A percentile compares a stretch with the other conserved stretches of the same genome.
These are phyloP conservation scores for Pinctada fucata DNA, from an alignment of 2,888 invertebrate genomes.

Conservation along the genomic window DNA sequence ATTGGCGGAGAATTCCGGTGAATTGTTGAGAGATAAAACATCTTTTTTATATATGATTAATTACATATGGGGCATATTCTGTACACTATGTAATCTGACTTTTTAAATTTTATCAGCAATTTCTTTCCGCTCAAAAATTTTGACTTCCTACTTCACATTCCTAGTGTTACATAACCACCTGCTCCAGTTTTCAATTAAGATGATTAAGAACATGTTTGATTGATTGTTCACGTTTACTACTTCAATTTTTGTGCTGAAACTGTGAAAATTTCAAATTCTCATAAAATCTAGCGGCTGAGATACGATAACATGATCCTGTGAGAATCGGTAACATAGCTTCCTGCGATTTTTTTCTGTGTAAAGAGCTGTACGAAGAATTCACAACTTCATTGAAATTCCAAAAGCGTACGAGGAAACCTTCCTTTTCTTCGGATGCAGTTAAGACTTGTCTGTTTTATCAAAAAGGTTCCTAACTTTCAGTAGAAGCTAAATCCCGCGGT, in stretches of 20 bases:
- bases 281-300: not conserved
- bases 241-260: not conserved
- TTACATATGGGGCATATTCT: not conserved
- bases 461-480: too few species aligned
- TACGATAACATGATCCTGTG: not conserved
- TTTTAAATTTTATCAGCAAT: not conserved
- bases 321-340: not conserved
- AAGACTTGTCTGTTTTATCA: too few species aligned
- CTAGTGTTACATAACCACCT: not conserved
- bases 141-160: not conserved
- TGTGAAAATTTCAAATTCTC: not conserved
- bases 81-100: not conserved
- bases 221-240: not conserved
- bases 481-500: too few species aligned
- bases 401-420: too few species aligned
- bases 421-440: too few species aligned
- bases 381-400: too few species aligned
- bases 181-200: not conserved
- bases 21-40: not conserved
- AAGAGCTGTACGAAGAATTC: too few species aligned
- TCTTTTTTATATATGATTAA: not conserved
- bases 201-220: not conserved
- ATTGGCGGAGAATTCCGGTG: not conserved
- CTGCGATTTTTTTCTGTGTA: too few species aligned
- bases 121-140: not conserved